Evolutionary conservation across 2,113 vertebrate genomes (phyloP), one percentile per base, ranked within the genome.

Genomic region (Tragelaphus imberbis): DNA sequence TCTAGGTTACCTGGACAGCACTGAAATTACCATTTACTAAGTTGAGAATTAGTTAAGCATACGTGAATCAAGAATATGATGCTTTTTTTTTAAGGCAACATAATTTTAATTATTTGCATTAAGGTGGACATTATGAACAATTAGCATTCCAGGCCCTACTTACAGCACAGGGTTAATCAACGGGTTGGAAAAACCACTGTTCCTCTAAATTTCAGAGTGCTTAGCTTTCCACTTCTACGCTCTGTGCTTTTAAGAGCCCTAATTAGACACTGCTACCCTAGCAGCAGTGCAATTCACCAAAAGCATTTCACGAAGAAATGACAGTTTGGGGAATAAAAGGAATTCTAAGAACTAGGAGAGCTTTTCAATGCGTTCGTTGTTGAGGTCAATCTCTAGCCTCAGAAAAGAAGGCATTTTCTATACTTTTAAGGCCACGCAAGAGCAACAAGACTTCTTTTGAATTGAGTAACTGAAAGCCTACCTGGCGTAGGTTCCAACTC

Each of bases 141-240:
- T 95, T 89, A 98, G 88, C 94, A 95, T 93, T 65, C 71, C 53
- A 58, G 68, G 71, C 59, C 90, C 79, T 93, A 44, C 68, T 88
- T 96, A 81, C 0, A 68, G 81, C 56, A 79, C 30, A 13, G 88
- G 90, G 92, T 81, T 94, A 95, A 96, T 81, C 90, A 94, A 7
- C 4, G 63, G 94, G 51, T 88, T 90, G 84, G 36, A 89, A 95
- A 95, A 94, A 93, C 49, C 84, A 92, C 92, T 44, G n/a, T 88
- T 85, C 33, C 75, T 95, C 94, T 96, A 86, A 88, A 98, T 94
- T 96, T 96, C 30, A n/a, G 61, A 93, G 84, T 59, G 85, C 47
- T 87, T 86, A 91, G 93, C 90, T 97, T 95, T 97, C 88, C 61
- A 65, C 85, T 95, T 94, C 95, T 44, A 84, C 53, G 30, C 7